Evolutionary conservation across 2,797 vertebrate genomes (phyloP).

Genomic region (Enteromius treurensis): DNA sequence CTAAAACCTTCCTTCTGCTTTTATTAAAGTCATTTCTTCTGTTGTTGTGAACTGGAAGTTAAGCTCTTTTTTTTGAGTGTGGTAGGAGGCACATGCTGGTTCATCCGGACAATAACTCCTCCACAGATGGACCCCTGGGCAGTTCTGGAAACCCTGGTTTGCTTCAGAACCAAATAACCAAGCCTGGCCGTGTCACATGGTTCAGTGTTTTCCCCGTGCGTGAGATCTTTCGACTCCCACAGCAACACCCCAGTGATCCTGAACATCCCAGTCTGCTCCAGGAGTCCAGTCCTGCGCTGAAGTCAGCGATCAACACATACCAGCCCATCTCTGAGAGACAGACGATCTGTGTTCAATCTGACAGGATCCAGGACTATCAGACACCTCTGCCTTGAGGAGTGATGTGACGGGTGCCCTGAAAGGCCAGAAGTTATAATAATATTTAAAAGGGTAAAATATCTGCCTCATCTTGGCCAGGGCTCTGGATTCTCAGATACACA

Average conservation of each 20-base stretch:
- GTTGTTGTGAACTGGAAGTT: too few species aligned
- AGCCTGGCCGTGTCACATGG: not conserved
- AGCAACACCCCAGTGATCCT: slow-evolving; percentile 1
- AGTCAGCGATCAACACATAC: slow-evolving; percentile 49
- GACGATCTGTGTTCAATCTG: slow-evolving; percentile 48
- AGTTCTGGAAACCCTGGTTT: slow-evolving; percentile 25
- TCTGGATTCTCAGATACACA: slow-evolving; percentile 4
- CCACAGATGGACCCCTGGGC: slow-evolving; percentile 2
- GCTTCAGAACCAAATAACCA: slow-evolving; percentile 32
- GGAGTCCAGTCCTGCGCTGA: slow-evolving; percentile 12
- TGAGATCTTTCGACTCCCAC: slow-evolving; percentile 39
- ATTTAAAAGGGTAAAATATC: slow-evolving; percentile 23
- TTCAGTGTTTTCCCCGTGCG: not conserved
- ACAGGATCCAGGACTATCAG: slow-evolving; percentile 50
- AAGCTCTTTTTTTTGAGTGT: not conserved
- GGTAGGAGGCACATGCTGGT: not conserved
- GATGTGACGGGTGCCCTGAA: not conserved
- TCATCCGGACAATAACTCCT: not conserved
- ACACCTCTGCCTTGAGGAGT: slow-evolving; percentile 28
- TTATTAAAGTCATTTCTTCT: not conserved
- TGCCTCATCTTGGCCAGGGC: slow-evolving; percentile 1
- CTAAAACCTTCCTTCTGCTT: not conserved
- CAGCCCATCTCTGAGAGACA: slow-evolving; percentile 47
- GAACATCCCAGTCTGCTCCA: slow-evolving; percentile 34
- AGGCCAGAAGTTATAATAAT: slow-evolving; percentile 31